Conservation (phyloP, 2,888 invertebrate species). For the Clunio marinus region DNA sequence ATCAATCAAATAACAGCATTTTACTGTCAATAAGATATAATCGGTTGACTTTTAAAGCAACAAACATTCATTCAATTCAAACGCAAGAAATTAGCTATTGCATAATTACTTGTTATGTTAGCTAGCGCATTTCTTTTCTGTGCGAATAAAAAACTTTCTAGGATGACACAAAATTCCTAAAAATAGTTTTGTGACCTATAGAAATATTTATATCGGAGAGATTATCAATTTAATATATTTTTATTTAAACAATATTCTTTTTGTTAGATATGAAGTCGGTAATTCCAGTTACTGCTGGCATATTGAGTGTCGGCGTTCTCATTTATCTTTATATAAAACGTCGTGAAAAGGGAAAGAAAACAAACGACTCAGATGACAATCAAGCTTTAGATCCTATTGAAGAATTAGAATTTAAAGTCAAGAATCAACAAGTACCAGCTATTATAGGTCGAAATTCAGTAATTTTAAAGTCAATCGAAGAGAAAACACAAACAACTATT, state of each 20-base stretch:
- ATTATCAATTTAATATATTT: neutral
- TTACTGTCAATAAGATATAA: neutral
- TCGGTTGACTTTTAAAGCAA: neutral
- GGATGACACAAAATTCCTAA: constrained; percentile 20
- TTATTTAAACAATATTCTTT: neutral
- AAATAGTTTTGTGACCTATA: constrained; percentile 21
- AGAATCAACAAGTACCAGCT: constrained; percentile 52
- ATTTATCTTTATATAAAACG: constrained; percentile 20
- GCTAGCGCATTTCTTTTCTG: neutral
- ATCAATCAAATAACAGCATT: neutral
- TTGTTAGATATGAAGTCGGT: constrained; percentile 17
- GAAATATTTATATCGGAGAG: too few species aligned
- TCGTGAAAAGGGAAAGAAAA: constrained; percentile 29
- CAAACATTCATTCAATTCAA: neutral
- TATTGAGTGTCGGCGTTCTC: constrained; percentile 17
- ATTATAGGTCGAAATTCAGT: constrained; percentile 71
- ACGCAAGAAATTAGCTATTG: neutral
- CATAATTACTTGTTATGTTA: neutral
- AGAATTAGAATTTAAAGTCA: constrained; percentile 15
- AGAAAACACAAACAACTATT: constrained; percentile 63
- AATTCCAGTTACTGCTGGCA: constrained; percentile 27
- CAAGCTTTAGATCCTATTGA: neutral
- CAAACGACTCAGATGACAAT: neutral
- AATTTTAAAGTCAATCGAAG: constrained; percentile 72
- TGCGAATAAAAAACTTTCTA: neutral